Evolutionary conservation across 2,113 vertebrate genomes (phyloP).

Genomic region (Martes martes): DNA sequence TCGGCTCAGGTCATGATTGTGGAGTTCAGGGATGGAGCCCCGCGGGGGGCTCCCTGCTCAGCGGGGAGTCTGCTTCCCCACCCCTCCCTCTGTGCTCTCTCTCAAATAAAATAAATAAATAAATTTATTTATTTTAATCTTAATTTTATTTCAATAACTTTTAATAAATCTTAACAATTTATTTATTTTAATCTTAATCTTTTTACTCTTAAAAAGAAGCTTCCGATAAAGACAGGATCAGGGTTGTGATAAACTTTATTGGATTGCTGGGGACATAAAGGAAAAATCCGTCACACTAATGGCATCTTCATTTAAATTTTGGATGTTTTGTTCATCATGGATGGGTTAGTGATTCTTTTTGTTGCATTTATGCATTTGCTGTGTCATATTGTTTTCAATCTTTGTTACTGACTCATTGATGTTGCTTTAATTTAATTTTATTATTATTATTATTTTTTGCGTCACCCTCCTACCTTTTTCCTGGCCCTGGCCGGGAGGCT

Average conservation of each 20-base stretch:
- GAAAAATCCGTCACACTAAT: neutral
- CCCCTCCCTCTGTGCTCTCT: neutral
- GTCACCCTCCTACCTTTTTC: neutral
- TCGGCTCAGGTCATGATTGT: neutral
- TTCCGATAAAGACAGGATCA: neutral
- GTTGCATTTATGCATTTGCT: neutral
- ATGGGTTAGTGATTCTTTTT: neutral
- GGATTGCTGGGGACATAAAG: neutral
- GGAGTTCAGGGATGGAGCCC: neutral
- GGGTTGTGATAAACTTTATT: too few species aligned
- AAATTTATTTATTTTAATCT: too few species aligned
- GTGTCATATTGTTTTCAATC: neutral
- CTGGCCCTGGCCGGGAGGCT: accelerated
- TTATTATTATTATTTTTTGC: too few species aligned
- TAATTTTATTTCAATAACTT: too few species aligned
- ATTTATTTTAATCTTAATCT: too few species aligned
- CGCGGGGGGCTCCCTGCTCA: neutral
- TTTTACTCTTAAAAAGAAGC: neutral
- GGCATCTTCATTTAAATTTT: neutral
- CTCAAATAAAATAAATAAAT: neutral
- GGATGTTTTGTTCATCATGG: neutral
- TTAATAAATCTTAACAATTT: too few species aligned
- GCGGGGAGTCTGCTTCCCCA: neutral
- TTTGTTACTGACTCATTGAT: neutral
- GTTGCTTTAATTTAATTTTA: neutral